Percentiles rank a stretch among this genome's conserved stretches.
phyloP scores from a whole-genome alignment of 2,113 vertebrate species.

The Ceyx margarethae region DNA sequence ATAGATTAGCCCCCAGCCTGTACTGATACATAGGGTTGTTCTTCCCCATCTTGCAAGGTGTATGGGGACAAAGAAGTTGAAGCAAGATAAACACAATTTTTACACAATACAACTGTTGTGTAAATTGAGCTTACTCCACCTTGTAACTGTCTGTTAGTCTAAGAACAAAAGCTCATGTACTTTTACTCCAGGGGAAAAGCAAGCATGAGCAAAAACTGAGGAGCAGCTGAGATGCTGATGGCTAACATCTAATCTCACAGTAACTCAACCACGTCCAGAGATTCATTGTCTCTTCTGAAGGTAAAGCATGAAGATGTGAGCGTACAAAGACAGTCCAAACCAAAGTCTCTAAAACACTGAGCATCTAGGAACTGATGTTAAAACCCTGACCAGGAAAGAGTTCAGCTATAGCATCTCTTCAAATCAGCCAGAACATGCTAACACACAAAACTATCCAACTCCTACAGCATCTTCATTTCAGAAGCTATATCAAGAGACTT shows the following conservation, averaged over 20 bases:
- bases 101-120: neutral
- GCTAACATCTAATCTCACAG: neutral
- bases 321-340: neutral
- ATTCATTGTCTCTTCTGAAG: neutral
- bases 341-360: neutral
- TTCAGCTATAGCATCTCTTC: neutral
- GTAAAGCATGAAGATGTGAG: neutral
- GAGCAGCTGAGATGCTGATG: neutral
- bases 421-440: neutral
- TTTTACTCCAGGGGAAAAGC: neutral
- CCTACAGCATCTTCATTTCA: neutral
- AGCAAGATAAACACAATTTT: neutral
- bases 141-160: neutral
- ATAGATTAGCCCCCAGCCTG: too few species aligned
- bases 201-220: neutral
- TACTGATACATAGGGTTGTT: too few species aligned
- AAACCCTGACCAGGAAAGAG: neutral
- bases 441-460: neutral
- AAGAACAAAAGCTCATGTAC: neutral
- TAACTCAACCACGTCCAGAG: neutral
- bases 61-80: neutral
- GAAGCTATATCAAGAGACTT: neutral
- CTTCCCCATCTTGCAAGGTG: neutral
- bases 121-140: neutral
- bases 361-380: neutral